Percentiles rank a stretch among this genome's conserved stretches.
Evolutionary conservation across 2,888 invertebrate species (phyloP).

Genomic region (Pheosia gnoma): DNA sequence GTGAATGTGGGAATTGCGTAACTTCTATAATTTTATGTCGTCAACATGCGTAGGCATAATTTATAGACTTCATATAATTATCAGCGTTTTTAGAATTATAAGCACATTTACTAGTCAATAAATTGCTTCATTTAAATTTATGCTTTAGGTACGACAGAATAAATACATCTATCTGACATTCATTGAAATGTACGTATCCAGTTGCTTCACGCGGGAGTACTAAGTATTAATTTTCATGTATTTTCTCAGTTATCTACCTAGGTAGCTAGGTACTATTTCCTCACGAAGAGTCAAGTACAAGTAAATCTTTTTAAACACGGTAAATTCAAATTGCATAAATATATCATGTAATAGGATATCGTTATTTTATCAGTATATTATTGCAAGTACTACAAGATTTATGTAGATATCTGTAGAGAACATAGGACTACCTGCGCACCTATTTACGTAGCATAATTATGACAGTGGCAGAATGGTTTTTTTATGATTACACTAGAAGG

Average conservation of each 20-base stretch:
- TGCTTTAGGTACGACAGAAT: background rate
- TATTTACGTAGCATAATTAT: too few species aligned
- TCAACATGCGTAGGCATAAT: constrained; percentile 1
- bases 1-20: constrained; percentile 7
- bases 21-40: background rate
- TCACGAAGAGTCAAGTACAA: too few species aligned
- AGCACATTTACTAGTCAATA: constrained; percentile 1
- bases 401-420: too few species aligned
- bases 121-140: constrained; percentile 6
- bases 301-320: too few species aligned
- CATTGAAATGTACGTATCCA: background rate
- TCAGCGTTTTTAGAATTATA: constrained; percentile 3
- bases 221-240: background rate
- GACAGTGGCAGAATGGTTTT: too few species aligned
- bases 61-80: constrained; percentile 1
- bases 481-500: too few species aligned
- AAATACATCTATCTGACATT: background rate
- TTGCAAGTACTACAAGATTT: too few species aligned
- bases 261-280: too few species aligned
- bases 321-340: too few species aligned
- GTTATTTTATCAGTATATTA: too few species aligned
- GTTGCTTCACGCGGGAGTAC: background rate
- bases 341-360: too few species aligned
- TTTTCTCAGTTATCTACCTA: background rate
- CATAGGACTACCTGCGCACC: too few species aligned